Evolutionary conservation across 1,140 invertebrate species (phyloP), one percentile per base, ranked within the genome.

Genomic region (Elymnias hypermnestra): DNA sequence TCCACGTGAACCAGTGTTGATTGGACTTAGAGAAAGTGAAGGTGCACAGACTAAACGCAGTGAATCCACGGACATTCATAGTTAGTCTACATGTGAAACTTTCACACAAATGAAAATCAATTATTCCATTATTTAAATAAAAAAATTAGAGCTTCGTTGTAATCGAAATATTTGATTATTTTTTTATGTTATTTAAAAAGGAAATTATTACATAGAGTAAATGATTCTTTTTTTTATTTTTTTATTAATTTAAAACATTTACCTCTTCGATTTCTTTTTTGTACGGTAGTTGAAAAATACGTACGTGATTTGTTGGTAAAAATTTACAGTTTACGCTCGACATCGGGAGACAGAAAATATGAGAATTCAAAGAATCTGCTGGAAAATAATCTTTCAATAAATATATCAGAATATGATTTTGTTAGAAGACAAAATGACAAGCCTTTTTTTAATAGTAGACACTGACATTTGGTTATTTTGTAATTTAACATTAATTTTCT

Each of bases 111-210:
- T 47, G 47, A 66, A 70, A 78, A 78, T 83, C 73, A 72, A 81
- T 69, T 79, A 83, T 81, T 83, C 76, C 74, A 81, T 75, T 75
- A 77, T 83, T 81, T 77, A 79, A 78, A 65, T 39, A 31, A 35
- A 13, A 31, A 18, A 61, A 64, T 63, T 70, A 72, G 65, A 66
- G 56, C 63, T 73, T 76, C 72, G 74, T 79, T 81, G 72, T 78
- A 79, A n/a, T 70, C 61, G 70, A 71, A 64, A 72, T 75, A 63
- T 66, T 70, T 71, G 46, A 61, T 71, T 54, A 73, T 76, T 81
- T 77, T 76, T 76, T 77, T 79, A 77, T 77, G 56, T 83, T 81
- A 75, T 77, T 79, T 79, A 79, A 81, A 75, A 54, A 66, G 53
- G 49, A 61, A 67, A 63, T 71, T 49, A 76, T 78, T 77, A 79